Percentiles rank a stretch among this genome's conserved stretches.
These are phyloP conservation scores for Clarias laeviceps DNA, from an alignment of 2,797 vertebrate species.

Conservation along the genomic window DNA sequence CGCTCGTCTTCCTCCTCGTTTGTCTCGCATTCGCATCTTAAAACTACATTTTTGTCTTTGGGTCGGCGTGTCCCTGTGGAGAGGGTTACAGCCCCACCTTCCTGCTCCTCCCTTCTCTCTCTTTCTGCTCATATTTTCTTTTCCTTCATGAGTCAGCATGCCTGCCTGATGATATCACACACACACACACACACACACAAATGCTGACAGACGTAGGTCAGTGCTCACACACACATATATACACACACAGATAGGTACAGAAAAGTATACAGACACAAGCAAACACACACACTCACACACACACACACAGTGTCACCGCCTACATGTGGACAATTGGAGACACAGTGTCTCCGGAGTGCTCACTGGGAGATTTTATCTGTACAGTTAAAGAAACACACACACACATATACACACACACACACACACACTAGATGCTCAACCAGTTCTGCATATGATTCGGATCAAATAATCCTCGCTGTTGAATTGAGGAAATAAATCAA, in stretches of 20 bases:
- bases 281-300: neutral
- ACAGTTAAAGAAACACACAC: neutral
- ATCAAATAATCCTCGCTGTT: neutral
- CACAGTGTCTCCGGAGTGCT: neutral
- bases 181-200: neutral
- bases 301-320: neutral
- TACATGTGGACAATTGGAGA: constrained; percentile 11
- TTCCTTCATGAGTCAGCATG: constrained; percentile 11
- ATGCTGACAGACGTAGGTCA: neutral
- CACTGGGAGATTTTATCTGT: constrained; percentile 3
- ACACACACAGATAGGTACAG: neutral
- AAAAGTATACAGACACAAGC: neutral
- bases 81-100: constrained; percentile 51
- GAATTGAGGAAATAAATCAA: neutral
- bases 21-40: constrained; percentile 61
- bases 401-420: neutral
- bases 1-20: neutral
- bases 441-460: neutral
- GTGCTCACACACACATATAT: neutral
- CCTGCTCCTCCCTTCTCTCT: constrained; percentile 23
- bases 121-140: neutral
- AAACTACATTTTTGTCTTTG: constrained; percentile 57
- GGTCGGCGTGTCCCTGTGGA: constrained; percentile 62
- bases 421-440: neutral
- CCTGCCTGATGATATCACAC: constrained; percentile 29